Evolutionary conservation across 2,888 invertebrate species (phyloP), one percentile per base, ranked within the genome.

Genomic region (Germaria angustata): DNA sequence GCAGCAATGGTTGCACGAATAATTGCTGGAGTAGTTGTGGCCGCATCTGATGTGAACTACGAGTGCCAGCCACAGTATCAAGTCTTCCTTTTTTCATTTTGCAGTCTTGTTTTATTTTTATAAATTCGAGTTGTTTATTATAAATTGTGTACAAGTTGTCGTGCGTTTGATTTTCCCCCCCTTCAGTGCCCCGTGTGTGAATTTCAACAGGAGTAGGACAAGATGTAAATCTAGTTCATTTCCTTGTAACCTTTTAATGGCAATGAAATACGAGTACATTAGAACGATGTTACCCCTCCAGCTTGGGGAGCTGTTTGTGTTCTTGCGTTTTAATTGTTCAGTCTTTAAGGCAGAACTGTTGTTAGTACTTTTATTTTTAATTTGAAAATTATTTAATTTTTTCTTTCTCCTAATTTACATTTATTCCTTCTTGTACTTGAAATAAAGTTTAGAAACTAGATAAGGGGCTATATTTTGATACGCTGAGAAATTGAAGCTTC

Each of bases 101-200:
- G n/a, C 36, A 28, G 22, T 15, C 20, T n/a, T 39, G 22, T 51
- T 51, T 34, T 24, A 32, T 55, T 57, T n/a, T 24, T 71, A 34
- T 41, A 41, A 73, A 55, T 65, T 65, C 53, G 22, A 73, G 2
- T 44, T 65, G 44, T 55, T 53, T 73, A 55, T 65, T 46, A 66
- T 49, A 57, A 57, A 36, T 75, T 75, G 22, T 49, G 0, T 57
- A 46, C n/a, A 39, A 36, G 17, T 55, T 41, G 41, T 34, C 3
- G 51, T 36, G 20, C 11, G 15, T 15, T 46, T 41, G 8, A n/a
- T 13, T 53, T 39, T 15, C n/a, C n/a, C n/a, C 28, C 15, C 1
- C 17, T 44, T 55, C 34, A n/a, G 34, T 24, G 34, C 7, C 17
- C 17, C 34, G 7, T 13, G 55, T 39, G 34, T 24, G 28, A 5